Percentiles rank a stretch among this genome's conserved stretches.
Conservation (phyloP, 2,888 invertebrate species). For the Trachelus troglodyta region DNA sequence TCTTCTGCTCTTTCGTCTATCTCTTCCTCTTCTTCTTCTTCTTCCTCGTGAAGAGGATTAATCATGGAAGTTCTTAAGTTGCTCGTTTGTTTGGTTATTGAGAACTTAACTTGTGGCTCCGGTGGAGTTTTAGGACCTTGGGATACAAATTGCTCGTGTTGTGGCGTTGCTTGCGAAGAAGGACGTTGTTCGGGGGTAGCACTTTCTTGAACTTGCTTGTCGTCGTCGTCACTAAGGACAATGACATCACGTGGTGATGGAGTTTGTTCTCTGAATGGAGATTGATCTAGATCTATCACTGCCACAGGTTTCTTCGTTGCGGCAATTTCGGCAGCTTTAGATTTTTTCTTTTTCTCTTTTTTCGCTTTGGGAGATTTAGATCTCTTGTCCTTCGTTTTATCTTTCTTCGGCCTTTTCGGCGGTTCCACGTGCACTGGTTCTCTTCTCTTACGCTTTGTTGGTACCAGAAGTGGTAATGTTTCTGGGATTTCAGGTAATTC, state of each 20-base stretch:
- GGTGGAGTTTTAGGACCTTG: constrained; percentile 81
- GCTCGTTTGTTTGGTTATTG: constrained; percentile 64
- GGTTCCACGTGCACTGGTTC: constrained; percentile 55
- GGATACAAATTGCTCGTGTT: constrained; percentile 56
- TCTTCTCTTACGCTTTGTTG: constrained; percentile 65
- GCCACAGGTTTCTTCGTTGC: constrained; percentile 81
- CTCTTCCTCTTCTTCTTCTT: constrained; percentile 64
- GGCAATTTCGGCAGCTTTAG: constrained; percentile 64
- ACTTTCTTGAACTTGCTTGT: constrained; percentile 50
- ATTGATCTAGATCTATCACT: constrained; percentile 86
- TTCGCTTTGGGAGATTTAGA: constrained; percentile 56
- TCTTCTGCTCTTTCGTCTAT: constrained; percentile 59
- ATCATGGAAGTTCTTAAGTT: constrained; percentile 57
- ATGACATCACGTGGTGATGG: constrained; percentile 86
- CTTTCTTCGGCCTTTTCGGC: constrained; percentile 62
- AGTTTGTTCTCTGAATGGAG: constrained; percentile 85
- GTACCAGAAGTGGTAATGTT: constrained; percentile 55
- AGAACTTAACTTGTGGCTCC: constrained; percentile 78
- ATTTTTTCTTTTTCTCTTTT: constrained; percentile 64
- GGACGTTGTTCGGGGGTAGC: constrained; percentile 48
- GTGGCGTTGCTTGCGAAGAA: constrained; percentile 48
- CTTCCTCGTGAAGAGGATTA: constrained; percentile 74
- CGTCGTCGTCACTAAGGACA: constrained; percentile 85
- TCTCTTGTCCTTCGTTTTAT: constrained; percentile 61
- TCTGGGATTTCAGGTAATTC: constrained; percentile 50